Percentiles rank a stretch among this genome's conserved stretches.
Evolutionary conservation across 2,797 vertebrate genomes (phyloP).

Genomic region (Crenichthys baileyi): DNA sequence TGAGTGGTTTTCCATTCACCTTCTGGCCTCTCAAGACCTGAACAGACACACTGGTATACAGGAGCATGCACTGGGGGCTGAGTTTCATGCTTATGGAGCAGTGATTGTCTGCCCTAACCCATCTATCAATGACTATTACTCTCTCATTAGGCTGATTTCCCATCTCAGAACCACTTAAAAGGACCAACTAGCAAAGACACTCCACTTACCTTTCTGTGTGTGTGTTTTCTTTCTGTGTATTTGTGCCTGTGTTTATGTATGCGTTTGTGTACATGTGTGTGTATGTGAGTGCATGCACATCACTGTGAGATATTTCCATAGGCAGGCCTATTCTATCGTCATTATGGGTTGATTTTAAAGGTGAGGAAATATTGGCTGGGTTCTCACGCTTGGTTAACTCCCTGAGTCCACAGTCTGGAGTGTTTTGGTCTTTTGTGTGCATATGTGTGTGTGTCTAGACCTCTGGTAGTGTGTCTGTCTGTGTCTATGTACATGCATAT

Average conservation of each 20-base stretch:
- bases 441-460: constrained; percentile 22
- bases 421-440: constrained; percentile 63
- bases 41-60: constrained; percentile 57
- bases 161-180: constrained; percentile 76
- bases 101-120: constrained; percentile 85
- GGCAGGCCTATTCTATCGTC: constrained; percentile 80
- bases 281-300: constrained; percentile 36
- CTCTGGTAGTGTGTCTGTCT: constrained; percentile 19
- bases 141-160: constrained; percentile 81
- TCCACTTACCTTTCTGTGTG: constrained; percentile 59
- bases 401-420: constrained; percentile 76
- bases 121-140: constrained; percentile 84
- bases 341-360: constrained; percentile 80
- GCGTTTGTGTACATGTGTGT: constrained; percentile 36
- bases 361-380: constrained; percentile 79
- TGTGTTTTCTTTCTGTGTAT: constrained; percentile 52
- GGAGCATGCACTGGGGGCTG: constrained; percentile 59
- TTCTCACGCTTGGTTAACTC: constrained; percentile 81
- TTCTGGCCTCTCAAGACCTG: constrained; percentile 70
- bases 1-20: constrained; percentile 68
- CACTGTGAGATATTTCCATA: constrained; percentile 79
- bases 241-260: constrained; percentile 61
- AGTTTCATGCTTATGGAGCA: constrained; percentile 75
- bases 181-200: constrained; percentile 70
- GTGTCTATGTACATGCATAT: constrained; percentile 29